Evolutionary conservation across 2,797 vertebrate species (phyloP), one percentile per base, ranked within the genome.

Genomic region (Spheniscus humboldti): DNA sequence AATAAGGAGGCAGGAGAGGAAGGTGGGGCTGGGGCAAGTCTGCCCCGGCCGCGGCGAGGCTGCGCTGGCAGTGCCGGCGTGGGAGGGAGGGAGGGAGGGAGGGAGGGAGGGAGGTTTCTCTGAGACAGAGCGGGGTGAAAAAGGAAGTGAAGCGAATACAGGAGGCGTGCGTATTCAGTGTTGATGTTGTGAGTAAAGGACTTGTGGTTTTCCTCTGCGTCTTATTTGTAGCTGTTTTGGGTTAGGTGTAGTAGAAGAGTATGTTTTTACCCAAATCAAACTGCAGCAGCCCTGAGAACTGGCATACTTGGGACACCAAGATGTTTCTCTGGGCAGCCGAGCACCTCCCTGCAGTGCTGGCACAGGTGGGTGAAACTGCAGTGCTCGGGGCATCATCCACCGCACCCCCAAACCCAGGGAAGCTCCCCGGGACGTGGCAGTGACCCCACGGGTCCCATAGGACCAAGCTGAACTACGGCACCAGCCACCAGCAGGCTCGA

Each of bases 91-190:
- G 35, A 18, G 9, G 48, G 35, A 35, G 35, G 35, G 35, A 7
- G 37, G 47, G 30, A 43, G 62, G 57, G 55, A 77, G 52, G 55
- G 35, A 22, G 9, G 48, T 16, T 57, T 41, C 43, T 28, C 59
- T 1, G 31, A 30, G 33, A 2, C 16, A 9, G n/a, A 56, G 75
- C 2, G 2, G 50, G 59, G 50, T 4, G 1, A 39, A 56, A 27
- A 18, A 8, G 7, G 41, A 18, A 18, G 45, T 4, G 18, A 47
- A 30, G 23, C 1, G 7, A 20, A 6, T 4, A 11, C 6, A 13
- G 23, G 19, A 20, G 4, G 3, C 2, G 3, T 5, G 4, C 5
- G 12, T 9, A 4, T 22, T 14, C 8, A 18, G 43, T 3, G 15
- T 3, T 19, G 23, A 4, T 18, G 33, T 11, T 7, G 20, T 18